These are phyloP conservation scores for Drosophila quinaria DNA, from an alignment of 2,888 invertebrate species.

Conservation along the genomic window DNA sequence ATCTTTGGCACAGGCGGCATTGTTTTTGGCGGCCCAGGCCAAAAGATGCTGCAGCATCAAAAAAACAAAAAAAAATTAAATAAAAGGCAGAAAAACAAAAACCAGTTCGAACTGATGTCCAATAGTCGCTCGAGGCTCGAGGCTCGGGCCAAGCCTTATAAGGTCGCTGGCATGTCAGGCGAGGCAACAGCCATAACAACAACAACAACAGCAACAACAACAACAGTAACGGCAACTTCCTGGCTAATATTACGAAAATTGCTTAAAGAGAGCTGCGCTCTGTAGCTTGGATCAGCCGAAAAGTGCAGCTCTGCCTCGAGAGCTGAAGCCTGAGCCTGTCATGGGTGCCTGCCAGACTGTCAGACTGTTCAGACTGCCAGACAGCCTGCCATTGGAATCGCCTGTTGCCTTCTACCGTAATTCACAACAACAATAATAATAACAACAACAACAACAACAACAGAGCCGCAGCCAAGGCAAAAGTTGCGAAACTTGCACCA, in stretches of 20 bases:
- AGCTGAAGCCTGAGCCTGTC: slow-evolving; percentile 44
- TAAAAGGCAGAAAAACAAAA: slow-evolving; percentile 25
- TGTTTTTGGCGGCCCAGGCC: slow-evolving; percentile 69
- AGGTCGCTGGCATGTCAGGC: slow-evolving; percentile 73
- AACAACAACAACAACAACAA: slow-evolving; percentile 19
- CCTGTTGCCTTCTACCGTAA: slow-evolving; percentile 78
- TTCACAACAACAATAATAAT: slow-evolving; percentile 66
- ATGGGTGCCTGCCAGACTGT: slow-evolving; percentile 42
- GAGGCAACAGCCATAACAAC: slow-evolving; percentile 31
- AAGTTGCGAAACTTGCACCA: slow-evolving; percentile 68
- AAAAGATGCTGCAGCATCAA: slow-evolving; percentile 44
- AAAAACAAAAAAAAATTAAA: slow-evolving; percentile 15
- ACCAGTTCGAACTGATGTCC: slow-evolving; percentile 57
- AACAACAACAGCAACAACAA: slow-evolving; percentile 20
- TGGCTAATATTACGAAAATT: slow-evolving; percentile 81
- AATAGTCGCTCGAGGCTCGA: slow-evolving; percentile 37
- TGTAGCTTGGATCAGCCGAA: slow-evolving; percentile 61
- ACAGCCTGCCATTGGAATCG: slow-evolving; percentile 49
- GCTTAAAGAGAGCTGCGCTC: slow-evolving; percentile 67
- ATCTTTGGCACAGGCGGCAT: slow-evolving; percentile 76
- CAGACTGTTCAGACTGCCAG: slow-evolving; percentile 34
- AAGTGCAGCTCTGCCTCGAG: slow-evolving; percentile 44
- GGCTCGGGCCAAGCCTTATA: slow-evolving; percentile 65
- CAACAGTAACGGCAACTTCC: slow-evolving; percentile 59
- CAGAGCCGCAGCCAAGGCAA: slow-evolving; percentile 54